Evolutionary conservation across 2,888 invertebrate species (phyloP).

Genomic region (Ceraclea dissimilis): DNA sequence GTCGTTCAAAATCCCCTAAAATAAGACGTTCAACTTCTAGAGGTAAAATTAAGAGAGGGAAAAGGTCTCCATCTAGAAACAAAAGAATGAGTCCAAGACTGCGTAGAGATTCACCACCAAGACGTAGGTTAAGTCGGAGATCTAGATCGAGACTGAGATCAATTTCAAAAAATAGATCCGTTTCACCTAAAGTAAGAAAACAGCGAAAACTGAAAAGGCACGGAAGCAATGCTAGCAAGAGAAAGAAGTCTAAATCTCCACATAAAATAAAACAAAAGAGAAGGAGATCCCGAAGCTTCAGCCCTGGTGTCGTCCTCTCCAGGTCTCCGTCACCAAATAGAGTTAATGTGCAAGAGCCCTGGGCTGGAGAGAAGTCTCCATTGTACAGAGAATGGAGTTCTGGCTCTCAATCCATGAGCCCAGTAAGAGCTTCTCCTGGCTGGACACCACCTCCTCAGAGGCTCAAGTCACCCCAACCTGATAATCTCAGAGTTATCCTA

Average conservation of each 20-base stretch:
- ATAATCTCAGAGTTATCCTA: conserved; percentile 52
- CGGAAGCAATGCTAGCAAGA: conserved; percentile 31
- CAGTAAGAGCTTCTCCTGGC: conserved; percentile 54
- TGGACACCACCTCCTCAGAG: conserved; percentile 56
- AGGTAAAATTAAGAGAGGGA: conserved; percentile 20
- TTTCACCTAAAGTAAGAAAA: conserved; percentile 28
- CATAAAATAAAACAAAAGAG: conserved; percentile 30
- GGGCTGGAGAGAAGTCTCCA: conserved; percentile 32
- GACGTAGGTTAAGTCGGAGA: conserved; percentile 29
- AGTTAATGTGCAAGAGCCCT: conserved; percentile 28
- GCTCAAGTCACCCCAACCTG: conserved; percentile 36
- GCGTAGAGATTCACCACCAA: conserved; percentile 26
- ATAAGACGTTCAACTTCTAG: conserved; percentile 20
- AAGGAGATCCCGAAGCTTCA: conserved; percentile 30
- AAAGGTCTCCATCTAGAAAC: conserved; percentile 28
- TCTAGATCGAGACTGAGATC: conserved; percentile 27
- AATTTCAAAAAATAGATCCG: conserved; percentile 28
- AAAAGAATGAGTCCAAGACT: conserved; percentile 17
- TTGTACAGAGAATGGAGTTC: conserved; percentile 28
- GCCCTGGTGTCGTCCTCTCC: conserved; percentile 32
- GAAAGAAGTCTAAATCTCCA: conserved; percentile 35
- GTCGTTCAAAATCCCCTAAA: conserved; percentile 22
- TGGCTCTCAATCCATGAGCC: conserved; percentile 31
- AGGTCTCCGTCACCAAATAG: conserved; percentile 32
- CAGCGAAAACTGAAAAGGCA: conserved; percentile 31